Percentiles rank a stretch among this genome's conserved stretches.
phyloP scores from a whole-genome alignment of 2,113 vertebrate species.

The Charina bottae region DNA sequence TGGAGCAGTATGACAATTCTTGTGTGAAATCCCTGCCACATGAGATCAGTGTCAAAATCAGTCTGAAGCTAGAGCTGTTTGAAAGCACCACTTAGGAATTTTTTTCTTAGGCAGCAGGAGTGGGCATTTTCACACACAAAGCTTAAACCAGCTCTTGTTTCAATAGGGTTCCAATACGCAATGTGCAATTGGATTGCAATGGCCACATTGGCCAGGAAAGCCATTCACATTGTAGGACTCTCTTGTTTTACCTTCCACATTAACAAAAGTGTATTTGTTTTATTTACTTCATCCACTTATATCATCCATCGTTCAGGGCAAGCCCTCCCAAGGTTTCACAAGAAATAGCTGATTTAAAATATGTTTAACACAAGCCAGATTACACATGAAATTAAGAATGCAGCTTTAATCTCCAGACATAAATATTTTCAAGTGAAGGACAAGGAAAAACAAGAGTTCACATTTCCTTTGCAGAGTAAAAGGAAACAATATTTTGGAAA shows the following conservation, averaged over 20 bases:
- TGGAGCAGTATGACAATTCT: slow-evolving; percentile 1
- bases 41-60: slow-evolving; percentile 17
- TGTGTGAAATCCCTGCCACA: slow-evolving; percentile 28
- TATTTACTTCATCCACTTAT: not conserved
- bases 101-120: not conserved
- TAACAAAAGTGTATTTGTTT: not conserved
- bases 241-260: not conserved
- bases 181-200: not conserved
- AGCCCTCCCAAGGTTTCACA: not conserved
- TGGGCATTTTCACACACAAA: not conserved
- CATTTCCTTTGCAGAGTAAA: not conserved
- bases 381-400: not conserved
- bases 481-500: not conserved
- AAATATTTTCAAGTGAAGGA: not conserved
- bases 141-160: not conserved
- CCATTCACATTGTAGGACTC: not conserved
- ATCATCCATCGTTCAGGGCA: not conserved
- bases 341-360: not conserved
- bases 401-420: not conserved
- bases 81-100: not conserved
- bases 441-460: not conserved
- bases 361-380: not conserved
- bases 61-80: not conserved
- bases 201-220: not conserved
- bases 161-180: not conserved